These are phyloP conservation scores for Thalassaphorura encarpata DNA, from an alignment of 1,140 invertebrate species.

Conservation along the genomic window DNA sequence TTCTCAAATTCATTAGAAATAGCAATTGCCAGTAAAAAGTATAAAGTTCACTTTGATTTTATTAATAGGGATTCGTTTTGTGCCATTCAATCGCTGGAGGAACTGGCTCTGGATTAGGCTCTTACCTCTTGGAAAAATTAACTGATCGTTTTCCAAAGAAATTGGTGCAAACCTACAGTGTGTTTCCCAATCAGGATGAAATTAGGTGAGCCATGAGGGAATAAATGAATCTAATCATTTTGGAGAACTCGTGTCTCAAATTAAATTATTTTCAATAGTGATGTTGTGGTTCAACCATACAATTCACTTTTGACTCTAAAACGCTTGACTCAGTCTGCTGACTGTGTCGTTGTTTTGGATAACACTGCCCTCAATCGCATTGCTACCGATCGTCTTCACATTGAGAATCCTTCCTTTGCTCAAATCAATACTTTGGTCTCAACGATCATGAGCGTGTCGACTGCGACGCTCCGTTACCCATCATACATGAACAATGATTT, in stretches of 20 bases:
- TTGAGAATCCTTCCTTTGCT: slow-evolving; percentile 90
- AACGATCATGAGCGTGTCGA: slow-evolving; percentile 96
- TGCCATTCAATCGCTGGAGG: slow-evolving; percentile 99
- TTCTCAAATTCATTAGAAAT: neutral
- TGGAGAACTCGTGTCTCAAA: too few relatives aligned
- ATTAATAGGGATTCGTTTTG: slow-evolving; percentile 81
- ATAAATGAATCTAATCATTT: too few relatives aligned
- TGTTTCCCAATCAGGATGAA: slow-evolving; percentile 98
- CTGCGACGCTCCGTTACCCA: slow-evolving; percentile 88
- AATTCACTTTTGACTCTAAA: slow-evolving; percentile 94
- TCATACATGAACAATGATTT: slow-evolving; percentile 99
- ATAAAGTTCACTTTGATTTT: slow-evolving; percentile 1
- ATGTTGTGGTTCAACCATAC: slow-evolving; percentile 98
- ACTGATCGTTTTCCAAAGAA: slow-evolving; percentile 97
- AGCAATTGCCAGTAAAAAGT: slow-evolving; percentile 4
- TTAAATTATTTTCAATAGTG: slow-evolving; percentile 52
- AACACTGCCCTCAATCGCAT: slow-evolving; percentile 96
- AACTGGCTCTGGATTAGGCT: slow-evolving; percentile 96
- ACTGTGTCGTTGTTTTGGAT: slow-evolving; percentile 97
- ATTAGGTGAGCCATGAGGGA: slow-evolving; percentile 61
- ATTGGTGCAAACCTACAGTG: slow-evolving; percentile 95
- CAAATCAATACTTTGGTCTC: slow-evolving; percentile 98
- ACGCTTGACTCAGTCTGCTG: slow-evolving; percentile 86
- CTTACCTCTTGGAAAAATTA: slow-evolving; percentile 84
- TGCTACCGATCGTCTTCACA: slow-evolving; percentile 85